A percentile compares a stretch with the other conserved stretches of the same genome.
These are phyloP conservation scores for Gymnorhina tibicen DNA, from an alignment of 2,113 vertebrate genomes.

Conservation along the genomic window DNA sequence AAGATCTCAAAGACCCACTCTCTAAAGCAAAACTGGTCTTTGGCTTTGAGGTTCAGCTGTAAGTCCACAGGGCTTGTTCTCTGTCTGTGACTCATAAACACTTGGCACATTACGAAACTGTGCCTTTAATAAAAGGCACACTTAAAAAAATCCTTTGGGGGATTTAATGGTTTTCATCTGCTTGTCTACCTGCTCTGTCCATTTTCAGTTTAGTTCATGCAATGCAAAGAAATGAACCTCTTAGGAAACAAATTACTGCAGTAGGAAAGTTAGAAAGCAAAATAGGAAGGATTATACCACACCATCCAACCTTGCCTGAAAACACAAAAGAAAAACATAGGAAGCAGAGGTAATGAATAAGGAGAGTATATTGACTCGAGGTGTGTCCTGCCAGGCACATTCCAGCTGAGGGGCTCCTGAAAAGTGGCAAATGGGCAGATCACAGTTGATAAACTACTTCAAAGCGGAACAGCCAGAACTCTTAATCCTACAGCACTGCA, in stretches of 20 bases:
- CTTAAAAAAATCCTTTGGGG: not conserved
- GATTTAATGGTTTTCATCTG: not conserved
- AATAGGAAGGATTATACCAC: not conserved
- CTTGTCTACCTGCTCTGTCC: not conserved
- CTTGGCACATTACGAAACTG: not conserved
- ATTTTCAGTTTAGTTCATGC: not conserved
- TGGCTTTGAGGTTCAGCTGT: not conserved
- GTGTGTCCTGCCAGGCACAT: not conserved
- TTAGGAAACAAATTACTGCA: not conserved
- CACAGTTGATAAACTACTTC: not conserved
- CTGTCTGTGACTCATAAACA: not conserved
- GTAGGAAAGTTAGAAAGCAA: not conserved
- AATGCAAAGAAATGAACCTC: not conserved
- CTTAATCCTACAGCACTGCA: not conserved
- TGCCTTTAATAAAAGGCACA: not conserved
- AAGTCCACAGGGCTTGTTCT: not conserved
- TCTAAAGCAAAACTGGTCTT: not conserved
- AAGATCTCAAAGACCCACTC: not conserved
- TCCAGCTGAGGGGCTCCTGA: not conserved
- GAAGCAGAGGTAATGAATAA: not conserved
- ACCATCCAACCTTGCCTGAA: not conserved
- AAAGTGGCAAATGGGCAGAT: not conserved
- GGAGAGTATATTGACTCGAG: fast-evolving
- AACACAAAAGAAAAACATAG: not conserved
- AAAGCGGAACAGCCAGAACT: not conserved